A percentile compares a stretch with the other conserved stretches of the same genome.
Conservation (phyloP, 1,140 invertebrate genomes). For the Drosophila takahashii region DNA sequence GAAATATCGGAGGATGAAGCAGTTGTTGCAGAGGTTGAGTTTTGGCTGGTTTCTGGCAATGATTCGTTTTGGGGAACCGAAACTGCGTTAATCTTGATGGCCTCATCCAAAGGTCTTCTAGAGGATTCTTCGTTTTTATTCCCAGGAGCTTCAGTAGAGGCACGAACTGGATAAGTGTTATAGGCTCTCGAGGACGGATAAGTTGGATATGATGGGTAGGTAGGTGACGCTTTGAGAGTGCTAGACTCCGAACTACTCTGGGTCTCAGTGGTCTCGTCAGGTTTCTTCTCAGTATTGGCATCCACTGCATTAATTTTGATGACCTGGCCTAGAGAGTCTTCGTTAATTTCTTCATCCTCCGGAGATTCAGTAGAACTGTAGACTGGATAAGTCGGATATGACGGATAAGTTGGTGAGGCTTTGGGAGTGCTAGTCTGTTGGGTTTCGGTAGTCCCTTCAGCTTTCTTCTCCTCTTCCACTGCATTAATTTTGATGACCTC, state of each 20-base stretch:
- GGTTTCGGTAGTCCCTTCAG: no score
- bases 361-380: background rate
- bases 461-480: no score
- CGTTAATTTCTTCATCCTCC: background rate
- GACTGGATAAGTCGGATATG: background rate
- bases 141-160: background rate
- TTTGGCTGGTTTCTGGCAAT: background rate
- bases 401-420: background rate
- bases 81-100: background rate
- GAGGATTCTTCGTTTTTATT: background rate
- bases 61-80: background rate
- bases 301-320: slow-evolving; percentile 11
- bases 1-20: no score
- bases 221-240: background rate
- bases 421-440: background rate
- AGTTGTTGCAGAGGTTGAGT: background rate
- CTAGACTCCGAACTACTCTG: background rate
- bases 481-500: no score
- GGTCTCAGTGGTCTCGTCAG: background rate
- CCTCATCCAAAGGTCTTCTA: background rate
- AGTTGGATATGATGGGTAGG: background rate
- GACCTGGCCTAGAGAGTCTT: background rate
- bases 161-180: background rate
- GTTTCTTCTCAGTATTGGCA: background rate
- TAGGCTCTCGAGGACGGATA: background rate